phyloP scores from a whole-genome alignment of 2,113 vertebrate species.

The Chloroceryle aenea region DNA sequence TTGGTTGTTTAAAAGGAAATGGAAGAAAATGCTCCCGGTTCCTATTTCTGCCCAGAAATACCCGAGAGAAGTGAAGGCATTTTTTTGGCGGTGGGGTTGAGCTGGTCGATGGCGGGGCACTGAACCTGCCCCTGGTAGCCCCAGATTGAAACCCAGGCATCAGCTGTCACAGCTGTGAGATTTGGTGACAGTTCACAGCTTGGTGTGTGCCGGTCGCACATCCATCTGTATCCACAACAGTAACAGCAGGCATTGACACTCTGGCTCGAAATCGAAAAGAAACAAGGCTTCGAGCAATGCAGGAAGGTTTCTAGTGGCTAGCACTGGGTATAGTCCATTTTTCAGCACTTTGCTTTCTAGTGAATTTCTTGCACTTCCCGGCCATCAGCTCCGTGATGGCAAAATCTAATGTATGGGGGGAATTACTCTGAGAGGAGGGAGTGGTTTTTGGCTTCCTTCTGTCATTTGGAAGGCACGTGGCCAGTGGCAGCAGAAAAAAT shows the following conservation, averaged over 20 bases:
- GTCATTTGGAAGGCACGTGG: not conserved
- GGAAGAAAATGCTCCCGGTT: not conserved
- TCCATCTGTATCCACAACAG: not conserved
- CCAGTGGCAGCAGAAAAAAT: not conserved
- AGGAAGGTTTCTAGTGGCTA: not conserved
- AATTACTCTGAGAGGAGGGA: not conserved
- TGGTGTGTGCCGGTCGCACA: not conserved
- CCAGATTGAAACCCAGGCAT: not conserved
- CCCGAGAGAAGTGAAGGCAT: accelerated
- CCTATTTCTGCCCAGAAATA: not conserved
- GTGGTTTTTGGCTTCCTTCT: no score
- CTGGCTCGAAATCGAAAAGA: not conserved
- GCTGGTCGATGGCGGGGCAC: not conserved
- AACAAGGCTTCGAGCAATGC: not conserved
- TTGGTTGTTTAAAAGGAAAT: not conserved
- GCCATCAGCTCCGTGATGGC: not conserved
- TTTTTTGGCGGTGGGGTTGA: not conserved
- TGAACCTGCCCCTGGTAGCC: not conserved
- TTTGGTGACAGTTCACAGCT: not conserved
- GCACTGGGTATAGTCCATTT: not conserved
- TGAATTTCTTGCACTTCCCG: not conserved
- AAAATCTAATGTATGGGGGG: not conserved
- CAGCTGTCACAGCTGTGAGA: not conserved
- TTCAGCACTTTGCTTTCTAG: not conserved
- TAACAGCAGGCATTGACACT: not conserved